phyloP scores from a whole-genome alignment of 1,140 invertebrate species.

The Orius insidiosus region DNA sequence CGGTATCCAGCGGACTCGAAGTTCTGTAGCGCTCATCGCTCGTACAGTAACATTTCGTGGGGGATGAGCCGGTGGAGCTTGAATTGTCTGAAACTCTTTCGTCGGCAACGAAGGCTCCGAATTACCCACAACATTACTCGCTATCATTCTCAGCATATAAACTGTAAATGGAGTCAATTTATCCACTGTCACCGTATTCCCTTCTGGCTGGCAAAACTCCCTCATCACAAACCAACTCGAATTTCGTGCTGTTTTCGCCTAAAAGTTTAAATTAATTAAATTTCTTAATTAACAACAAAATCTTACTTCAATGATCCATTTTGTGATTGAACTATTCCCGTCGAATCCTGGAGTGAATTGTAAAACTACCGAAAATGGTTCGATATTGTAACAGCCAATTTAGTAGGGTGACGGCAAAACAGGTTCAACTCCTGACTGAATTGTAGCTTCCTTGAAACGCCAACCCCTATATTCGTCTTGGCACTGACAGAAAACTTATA shows the following conservation, averaged over 20 bases:
- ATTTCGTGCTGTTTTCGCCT: constrained; percentile 71
- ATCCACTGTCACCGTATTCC: constrained; percentile 63
- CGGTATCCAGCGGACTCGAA: constrained; percentile 89
- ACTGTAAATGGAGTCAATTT: constrained; percentile 76
- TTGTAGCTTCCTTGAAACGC: constrained; percentile 63
- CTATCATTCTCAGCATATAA: constrained; percentile 75
- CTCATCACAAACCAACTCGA: constrained; percentile 70
- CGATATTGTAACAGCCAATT: constrained; percentile 87
- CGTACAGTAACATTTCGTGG: constrained; percentile 89
- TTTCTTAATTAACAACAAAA: too few relatives aligned
- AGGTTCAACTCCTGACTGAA: constrained; percentile 92
- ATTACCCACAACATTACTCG: constrained; percentile 85
- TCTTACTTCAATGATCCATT: constrained; percentile 93
- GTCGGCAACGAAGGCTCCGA: constrained; percentile 78
- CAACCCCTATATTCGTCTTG: constrained; percentile 66
- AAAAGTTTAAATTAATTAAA: too few relatives aligned
- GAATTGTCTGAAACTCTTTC: constrained; percentile 90
- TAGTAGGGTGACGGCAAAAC: constrained; percentile 78
- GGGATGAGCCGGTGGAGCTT: constrained; percentile 81
- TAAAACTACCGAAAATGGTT: constrained; percentile 82
- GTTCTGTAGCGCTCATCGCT: constrained; percentile 79
- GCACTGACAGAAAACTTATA: constrained; percentile 86
- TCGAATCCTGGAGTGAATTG: constrained; percentile 96
- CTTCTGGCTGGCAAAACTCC: constrained; percentile 73
- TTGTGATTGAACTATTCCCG: constrained; percentile 94